Base-by-base conservation (phyloP, 2,888 invertebrate genomes). In the Heliconius aoede region DNA sequence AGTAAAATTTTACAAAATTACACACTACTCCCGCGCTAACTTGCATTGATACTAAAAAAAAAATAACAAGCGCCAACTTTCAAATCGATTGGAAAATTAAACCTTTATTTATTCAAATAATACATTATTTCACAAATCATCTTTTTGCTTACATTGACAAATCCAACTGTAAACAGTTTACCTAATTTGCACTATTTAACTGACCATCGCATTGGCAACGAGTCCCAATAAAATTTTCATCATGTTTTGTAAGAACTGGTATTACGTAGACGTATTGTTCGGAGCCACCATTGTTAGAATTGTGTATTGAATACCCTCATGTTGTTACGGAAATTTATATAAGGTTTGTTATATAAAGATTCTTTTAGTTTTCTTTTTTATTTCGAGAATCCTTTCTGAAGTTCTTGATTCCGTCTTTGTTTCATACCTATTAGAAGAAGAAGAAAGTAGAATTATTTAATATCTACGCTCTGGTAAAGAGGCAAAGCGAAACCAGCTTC, bases 251-350 rank as follows among this genome's bases (percentile, higher is more conserved):
- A 72, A 72, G 32, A 58, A 60, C 55, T 32, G 13, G 61, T 67
- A 40, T 75, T 75, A 77, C 73, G 77, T 65, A 24, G 28, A 36
- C 65, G 73, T 73, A 78, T 79, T 79, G 78, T 79, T 79, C 73
- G 55, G 21, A 15, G 58, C 24, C 58, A 46, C 74, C 40, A 78
- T 78, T 78, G 78, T 78, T 77, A 28, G 71, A 32, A 46, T n/a
- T 36, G 28, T 68, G 51, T 74, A 72, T 76, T 72, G 60, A 65
- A 76, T 76, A 64, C 68, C 55, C 64, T 62, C 55, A 74, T 62
- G 69, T 72, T 60, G 40, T 68, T 64, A 76, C 72, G 72, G 72
- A 72, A 30, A 55, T 76, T 74, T 74, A 74, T 67, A 60, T 74
- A 74, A 73, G 51, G 30, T 30, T 64, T n/a, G 30, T 64, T 60